Base-by-base conservation (phyloP, 2,888 invertebrate genomes). In the Acronicta aceris region DNA sequence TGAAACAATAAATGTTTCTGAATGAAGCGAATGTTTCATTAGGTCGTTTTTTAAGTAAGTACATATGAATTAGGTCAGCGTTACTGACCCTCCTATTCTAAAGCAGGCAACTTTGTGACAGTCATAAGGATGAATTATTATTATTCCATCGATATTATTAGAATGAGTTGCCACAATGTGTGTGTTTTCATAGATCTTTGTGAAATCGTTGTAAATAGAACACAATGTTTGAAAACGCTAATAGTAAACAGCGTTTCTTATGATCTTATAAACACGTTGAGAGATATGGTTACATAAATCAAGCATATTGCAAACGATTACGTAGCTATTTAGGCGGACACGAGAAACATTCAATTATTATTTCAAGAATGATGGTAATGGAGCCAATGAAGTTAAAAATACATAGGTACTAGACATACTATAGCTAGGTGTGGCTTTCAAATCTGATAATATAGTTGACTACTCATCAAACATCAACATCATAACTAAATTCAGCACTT, bases 281-380 rank as follows among this genome's bases (percentile, higher is more conserved):
- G 30, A 59, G 65, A 68, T 71, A 59, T 51, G 54, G 50, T 33
- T 48, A 53, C 59, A 71, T 68, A 68, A 71, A 59, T 59, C 65
- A 54, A 30, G 16, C 12, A 30, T 54, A 51, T 65, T 68, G 54
- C 38, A 53, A 30, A 65, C 40, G 43, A 70, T 54, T 36, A 54
- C 30, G 53, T 49, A 25, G 54, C 33, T 25, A 40, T 51, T 47
- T 38, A 50, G 40, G 13, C 42, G 42, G 36, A 38, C 45, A 17
- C 43, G 40, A 16, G 7, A 43, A 58, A 30, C 58, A 36, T 17
- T 47, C 12, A 21, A 25, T 43, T 68, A 54, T 64, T 67, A 46
- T 68, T 71, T 38, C 47, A 54, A 2, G 51, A 12, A 3, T 12
- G 12, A 59, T 48, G 71, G 45, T 33, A 33, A 33, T 33, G 12